Evolutionary conservation across 2,888 invertebrate species (phyloP).

Genomic region (Eupeodes luniger): DNA sequence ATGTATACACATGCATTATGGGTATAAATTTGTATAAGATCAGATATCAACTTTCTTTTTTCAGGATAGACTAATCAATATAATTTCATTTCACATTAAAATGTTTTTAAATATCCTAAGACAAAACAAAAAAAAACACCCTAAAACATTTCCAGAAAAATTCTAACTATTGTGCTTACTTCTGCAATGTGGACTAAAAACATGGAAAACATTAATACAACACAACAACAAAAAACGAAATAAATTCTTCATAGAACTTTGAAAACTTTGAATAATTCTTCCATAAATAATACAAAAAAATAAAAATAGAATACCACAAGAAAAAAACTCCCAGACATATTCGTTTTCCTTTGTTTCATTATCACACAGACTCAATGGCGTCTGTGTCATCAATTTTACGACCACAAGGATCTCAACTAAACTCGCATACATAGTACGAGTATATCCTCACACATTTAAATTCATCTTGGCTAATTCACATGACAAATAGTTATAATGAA

Average conservation of each 20-base stretch:
- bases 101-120: too few relatives aligned
- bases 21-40: too few relatives aligned
- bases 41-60: too few relatives aligned
- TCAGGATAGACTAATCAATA: too few relatives aligned
- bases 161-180: too few relatives aligned
- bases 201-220: background rate
- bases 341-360: background rate
- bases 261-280: background rate
- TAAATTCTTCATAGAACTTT: background rate
- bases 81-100: too few relatives aligned
- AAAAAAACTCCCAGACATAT: constrained; percentile 2
- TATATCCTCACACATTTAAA: constrained; percentile 1
- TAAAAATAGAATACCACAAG: background rate
- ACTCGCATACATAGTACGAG: background rate
- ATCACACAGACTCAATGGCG: constrained; percentile 30
- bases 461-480: constrained; percentile 20
- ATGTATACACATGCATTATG: too few relatives aligned
- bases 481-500: constrained; percentile 17
- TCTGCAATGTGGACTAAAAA: too few relatives aligned
- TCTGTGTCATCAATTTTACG: constrained; percentile 17
- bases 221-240: background rate
- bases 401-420: constrained; percentile 4
- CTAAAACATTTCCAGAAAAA: too few relatives aligned
- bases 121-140: too few relatives aligned
- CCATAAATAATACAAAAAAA: background rate